Percentiles rank a stretch among this genome's conserved stretches.
Evolutionary conservation across 2,888 invertebrate species (phyloP).

Genomic region (Drepanosiphum platanoidis): DNA sequence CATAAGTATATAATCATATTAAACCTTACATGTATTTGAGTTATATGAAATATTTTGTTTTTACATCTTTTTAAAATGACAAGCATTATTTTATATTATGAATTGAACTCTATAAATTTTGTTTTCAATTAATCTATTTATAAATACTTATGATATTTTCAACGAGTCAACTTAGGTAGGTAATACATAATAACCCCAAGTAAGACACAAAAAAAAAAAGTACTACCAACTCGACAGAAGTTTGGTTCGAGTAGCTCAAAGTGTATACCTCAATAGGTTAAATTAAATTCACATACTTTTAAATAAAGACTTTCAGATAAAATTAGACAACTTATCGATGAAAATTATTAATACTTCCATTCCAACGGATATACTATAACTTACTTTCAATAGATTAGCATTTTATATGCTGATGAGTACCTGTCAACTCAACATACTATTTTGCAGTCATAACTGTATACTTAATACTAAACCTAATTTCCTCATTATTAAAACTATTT

Average conservation of each 20-base stretch:
- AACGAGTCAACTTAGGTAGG: background rate
- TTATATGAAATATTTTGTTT: conserved; percentile 21
- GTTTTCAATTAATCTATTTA: background rate
- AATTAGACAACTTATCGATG: background rate
- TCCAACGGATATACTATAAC: background rate
- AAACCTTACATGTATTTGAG: background rate
- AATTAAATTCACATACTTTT: conserved; percentile 19
- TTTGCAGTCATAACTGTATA: conserved; percentile 19
- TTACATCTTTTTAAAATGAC: background rate
- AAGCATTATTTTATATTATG: background rate
- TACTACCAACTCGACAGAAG: conserved; percentile 19
- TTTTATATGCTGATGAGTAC: background rate
- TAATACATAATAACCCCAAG: background rate
- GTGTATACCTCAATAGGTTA: conserved; percentile 39
- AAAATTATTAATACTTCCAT: conserved; percentile 1
- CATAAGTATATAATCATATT: background rate
- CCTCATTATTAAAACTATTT: conserved; percentile 16
- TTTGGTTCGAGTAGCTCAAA: conserved; percentile 45
- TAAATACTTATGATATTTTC: background rate
- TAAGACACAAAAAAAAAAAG: background rate
- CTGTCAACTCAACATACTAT: background rate
- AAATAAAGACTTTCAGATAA: background rate
- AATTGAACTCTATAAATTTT: background rate
- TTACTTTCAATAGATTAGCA: background rate
- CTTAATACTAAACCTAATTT: conserved; percentile 19